Evolutionary conservation across 2,797 vertebrate genomes (phyloP), one percentile per base, ranked within the genome.

Genomic region (Diceros bicornis): DNA sequence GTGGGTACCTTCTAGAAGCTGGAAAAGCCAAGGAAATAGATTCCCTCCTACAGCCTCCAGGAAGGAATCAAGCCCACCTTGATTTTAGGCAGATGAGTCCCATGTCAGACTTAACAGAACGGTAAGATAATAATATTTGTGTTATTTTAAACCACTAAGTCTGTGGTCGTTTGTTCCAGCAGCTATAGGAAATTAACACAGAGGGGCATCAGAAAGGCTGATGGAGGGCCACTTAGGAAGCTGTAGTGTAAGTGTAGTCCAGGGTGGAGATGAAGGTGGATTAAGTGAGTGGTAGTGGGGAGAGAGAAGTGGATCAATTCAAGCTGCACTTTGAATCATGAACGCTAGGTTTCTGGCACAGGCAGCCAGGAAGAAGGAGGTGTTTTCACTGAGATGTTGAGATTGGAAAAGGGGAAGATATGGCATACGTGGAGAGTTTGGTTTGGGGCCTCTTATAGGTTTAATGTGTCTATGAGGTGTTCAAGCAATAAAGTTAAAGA

Each of bases 131-230:
- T 82, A 88, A 44, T n/a, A 52, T 34, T 55, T 71, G 29, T 96
- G 25, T 89, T 72, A 50, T 34, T 88, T 57, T 59, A 82, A 89
- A 78, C 44, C 11, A 37, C 27, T 61, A n/a, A 7, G 1, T 71
- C 75, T 79, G 64, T 93, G 61, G 23, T 95, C 7, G 59, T 81
- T 87, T 95, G 12, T 89, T 72, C n/a, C n/a, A 96, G 68, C 18
- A 83, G 34, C 50, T 11, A 50, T 59, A 9, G 62, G 55, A 96
- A 83, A 47, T 75, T 11, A 64, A 82, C 44, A 44, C 9, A 59
- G 82, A 82, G 41, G 64, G 23, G 5, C 10, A 18, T 68, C 41
- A 44, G 75, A 83, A 83, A 62, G 75, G 6, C 52, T 25, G 0
- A 57, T 41, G 34, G 41, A 85, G 92, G 50, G 86, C 68, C 12